Conservation (phyloP, 2,888 invertebrate genomes). For the Andrena haemorrhoa region DNA sequence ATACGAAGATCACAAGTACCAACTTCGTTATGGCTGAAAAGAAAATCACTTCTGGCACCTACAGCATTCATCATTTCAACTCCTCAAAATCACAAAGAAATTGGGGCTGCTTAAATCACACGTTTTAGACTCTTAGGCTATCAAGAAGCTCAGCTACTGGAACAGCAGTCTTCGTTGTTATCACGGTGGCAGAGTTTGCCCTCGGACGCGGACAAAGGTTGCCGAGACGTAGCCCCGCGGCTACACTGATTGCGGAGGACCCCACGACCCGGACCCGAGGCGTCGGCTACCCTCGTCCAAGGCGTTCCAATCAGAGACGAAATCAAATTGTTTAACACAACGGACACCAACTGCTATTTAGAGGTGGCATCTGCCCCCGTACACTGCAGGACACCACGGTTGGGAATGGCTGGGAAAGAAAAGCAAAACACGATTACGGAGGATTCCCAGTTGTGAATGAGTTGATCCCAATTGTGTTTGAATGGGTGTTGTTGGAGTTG, state of each 20-base stretch:
- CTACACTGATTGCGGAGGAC: slow-evolving; percentile 83
- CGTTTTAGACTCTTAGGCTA: background rate
- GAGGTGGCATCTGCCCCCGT: slow-evolving; percentile 80
- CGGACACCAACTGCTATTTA: slow-evolving; percentile 84
- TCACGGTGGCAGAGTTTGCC: slow-evolving; percentile 36
- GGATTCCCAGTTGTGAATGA: too few species aligned
- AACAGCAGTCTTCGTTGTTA: slow-evolving; percentile 9
- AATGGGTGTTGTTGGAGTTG: too few species aligned
- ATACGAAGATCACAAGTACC: too few species aligned
- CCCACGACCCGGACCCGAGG: slow-evolving; percentile 73
- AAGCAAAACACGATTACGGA: background rate
- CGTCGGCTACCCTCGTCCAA: slow-evolving; percentile 70
- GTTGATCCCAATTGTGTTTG: too few species aligned
- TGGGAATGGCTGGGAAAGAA: slow-evolving; percentile 25
- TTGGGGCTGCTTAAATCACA: background rate
- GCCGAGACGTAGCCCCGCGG: slow-evolving; percentile 77
- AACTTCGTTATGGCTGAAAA: too few species aligned
- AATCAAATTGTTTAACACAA: slow-evolving; percentile 84
- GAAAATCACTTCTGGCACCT: too few species aligned
- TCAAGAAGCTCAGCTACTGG: background rate
- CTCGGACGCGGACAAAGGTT: slow-evolving; percentile 70
- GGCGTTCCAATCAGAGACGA: slow-evolving; percentile 81
- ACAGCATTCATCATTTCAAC: too few species aligned
- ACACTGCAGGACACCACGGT: slow-evolving; percentile 28
- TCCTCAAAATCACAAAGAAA: background rate